Evolutionary conservation across 64 coral and sea anemone species (phyloP), one percentile per base, ranked within the genome.

Genomic region (Stichodactyla helianthus): DNA sequence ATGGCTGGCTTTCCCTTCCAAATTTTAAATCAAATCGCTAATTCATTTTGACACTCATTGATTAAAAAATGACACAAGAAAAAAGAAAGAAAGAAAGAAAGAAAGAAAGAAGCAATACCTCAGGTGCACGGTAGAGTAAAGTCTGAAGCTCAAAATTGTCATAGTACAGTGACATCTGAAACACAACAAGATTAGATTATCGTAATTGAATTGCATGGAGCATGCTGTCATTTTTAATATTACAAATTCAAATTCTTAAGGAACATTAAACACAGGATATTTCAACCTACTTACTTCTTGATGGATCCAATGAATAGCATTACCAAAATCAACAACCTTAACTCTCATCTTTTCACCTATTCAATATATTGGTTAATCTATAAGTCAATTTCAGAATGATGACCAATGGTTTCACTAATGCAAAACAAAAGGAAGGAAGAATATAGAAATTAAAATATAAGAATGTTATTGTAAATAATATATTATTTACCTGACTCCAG

Each of bases 141-240:
- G 95, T 98, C 74, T 98, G 95, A 13, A 98, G 82, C 53, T 98
- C 95, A 88, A 98, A 98, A 7, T 92, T 76, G 83, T 94, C 90
- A 82, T 92, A 98, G 88, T 98, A 98, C 84, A 98, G 77, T 51
- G 95, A 98, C 82, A 98, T 88, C 95, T 98, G 84, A 56, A 93
- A 92, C 44, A 28, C 17, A 81, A 60, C 63, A 57, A 55, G 53
- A 13, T 86, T 23, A 91, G 77, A 50, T 79, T 51, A 50, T 79
- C 7, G 1, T 16, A 71, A 71, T 71, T 71, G 67, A 44, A 44
- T 44, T 44, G 18, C 0, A 5, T 1, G 2, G 59, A 60, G 59
- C 14, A 60, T 60, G 59, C 0, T 4, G 14, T 60, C 59, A 60
- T 5, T 60, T 65, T 9, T n/a, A 22, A 7, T 65, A 6, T 65